Evolutionary conservation across 2,888 invertebrate species (phyloP), one percentile per base, ranked within the genome.

Genomic region (Pyrgus malvae): DNA sequence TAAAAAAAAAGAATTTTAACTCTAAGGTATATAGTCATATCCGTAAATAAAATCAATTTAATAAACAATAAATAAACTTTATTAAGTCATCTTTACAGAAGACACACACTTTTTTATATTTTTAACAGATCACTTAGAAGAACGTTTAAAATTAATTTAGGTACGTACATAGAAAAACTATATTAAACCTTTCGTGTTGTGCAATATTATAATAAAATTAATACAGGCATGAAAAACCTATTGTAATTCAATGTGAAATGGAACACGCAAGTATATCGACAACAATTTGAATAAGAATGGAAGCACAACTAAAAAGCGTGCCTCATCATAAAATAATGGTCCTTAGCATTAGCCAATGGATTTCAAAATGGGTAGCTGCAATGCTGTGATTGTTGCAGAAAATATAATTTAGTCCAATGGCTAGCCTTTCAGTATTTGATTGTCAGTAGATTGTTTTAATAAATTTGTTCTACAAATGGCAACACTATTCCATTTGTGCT

Each of bases 61-160:
- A 35, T 35, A 46, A 25, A 45, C 23, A 46, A 46, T 21, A 35
- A 23, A n/a, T 38, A 37, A 8, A 21, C 40, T 40, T 40, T 40
- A 40, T 40, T 40, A 40, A 23, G 40, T 16, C 40, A 3, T 8
- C 40, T 11, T 33, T 7, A 12, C 1, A 33, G 12, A 33, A 12
- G 11, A 33, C 12, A 29, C 9, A 29, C n/a, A 6, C 7, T 33
- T 3, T 6, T 21, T 21, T 21, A 21, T 21, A 21, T 21, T 33
- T 7, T 9, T 12, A 40, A 40, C 40, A 40, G 40, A 40, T 23
- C 23, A 23, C 40, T 23, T 40, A 40, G 11, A 23, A 23, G 12
- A 38, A 38, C n/a, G 12, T 44, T 41, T 8, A 12, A 14, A 23
- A 46, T 33, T 19, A 35, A 12, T 2, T 12, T 23, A 46, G 14